phyloP scores from a whole-genome alignment of 1,140 invertebrate species.

The Oppia nitens region DNA sequence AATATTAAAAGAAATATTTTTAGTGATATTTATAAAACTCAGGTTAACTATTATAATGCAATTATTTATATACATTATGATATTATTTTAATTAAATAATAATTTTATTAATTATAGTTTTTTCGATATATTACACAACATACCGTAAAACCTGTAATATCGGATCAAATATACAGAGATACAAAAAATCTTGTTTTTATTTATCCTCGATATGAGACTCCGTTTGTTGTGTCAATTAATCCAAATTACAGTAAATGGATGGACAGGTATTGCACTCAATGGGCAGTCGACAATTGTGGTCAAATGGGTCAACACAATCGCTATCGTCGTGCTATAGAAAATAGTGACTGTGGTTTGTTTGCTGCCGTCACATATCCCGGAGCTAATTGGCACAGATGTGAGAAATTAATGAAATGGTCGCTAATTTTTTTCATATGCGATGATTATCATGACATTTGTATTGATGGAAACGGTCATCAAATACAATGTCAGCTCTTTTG shows the following conservation, averaged over 20 bases:
- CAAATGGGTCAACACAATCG: neutral
- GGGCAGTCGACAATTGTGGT: slow-evolving; percentile 8
- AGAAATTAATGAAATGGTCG: slow-evolving; percentile 12
- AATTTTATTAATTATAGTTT: too few species aligned
- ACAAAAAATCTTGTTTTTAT: neutral
- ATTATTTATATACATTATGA: too few species aligned
- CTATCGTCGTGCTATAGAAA: slow-evolving; percentile 4
- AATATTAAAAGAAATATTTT: too few species aligned
- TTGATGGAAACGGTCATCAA: neutral
- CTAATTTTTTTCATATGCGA: slow-evolving; percentile 9
- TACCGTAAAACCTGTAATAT: too few species aligned
- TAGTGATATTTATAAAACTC: too few species aligned
- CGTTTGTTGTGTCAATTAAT: slow-evolving; percentile 7
- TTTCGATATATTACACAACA: too few species aligned
- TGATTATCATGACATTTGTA: slow-evolving; percentile 10
- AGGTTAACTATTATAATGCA: too few species aligned
- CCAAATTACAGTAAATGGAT: slow-evolving; percentile 5
- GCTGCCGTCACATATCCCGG: slow-evolving; percentile 1
- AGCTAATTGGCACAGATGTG: slow-evolving; percentile 9
- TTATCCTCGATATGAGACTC: slow-evolving; percentile 10
- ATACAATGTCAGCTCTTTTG: too few species aligned
- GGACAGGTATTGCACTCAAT: slow-evolving; percentile 5
- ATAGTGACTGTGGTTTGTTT: slow-evolving; percentile 6
- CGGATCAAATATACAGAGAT: neutral
- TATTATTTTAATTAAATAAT: too few species aligned